Evolutionary conservation across 2,888 invertebrate genomes (phyloP), one percentile per base, ranked within the genome.

Genomic region (Chrysopilus asiliformis): DNA sequence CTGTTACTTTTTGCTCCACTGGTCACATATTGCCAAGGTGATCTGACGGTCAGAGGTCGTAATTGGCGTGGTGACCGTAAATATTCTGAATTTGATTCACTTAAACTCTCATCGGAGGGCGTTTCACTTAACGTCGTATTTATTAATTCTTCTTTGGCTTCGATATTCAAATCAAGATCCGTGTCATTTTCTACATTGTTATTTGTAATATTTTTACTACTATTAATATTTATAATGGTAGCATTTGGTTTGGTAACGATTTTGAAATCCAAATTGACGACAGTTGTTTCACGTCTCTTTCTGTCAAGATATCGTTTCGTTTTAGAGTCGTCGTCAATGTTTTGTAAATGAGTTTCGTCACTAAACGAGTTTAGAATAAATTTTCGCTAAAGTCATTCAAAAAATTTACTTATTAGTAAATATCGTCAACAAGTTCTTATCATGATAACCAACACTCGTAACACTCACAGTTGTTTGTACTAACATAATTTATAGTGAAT

Each of bases 31-130:
- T 37, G 39, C 41, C 40, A 42, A 9, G 35, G 29, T 25, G 42
- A 42, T 14, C 33, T 25, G 10, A 22, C 20, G 22, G 25, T 36
- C 15, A 43, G 46, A 2, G 53, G 53, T 2, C 59, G 52, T 3
- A 64, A 44, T 42, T 61, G 64, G 3, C 61, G 52, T 17, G 60
- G 45, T 1, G 49, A 44, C 27, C 61, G 45, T 12, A 46, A 46
- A 0, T 56, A 55, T 38, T 58, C 60, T 7, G 31, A 14, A n/a
- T 39, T 43, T 3, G n/a, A n/a, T n/a, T 44, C 47, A 24, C 43
- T 50, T 12, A 53, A 54, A 32, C 48, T 53, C 12, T 36, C 39
- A 4, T 43, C 41, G 24, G 39, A 41, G 16, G 32, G 27, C 25
- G 39, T 18, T 34, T 18, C 28, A 31, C 42, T 28, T 34, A n/a